Conservation (phyloP, 2,888 invertebrate genomes). For the Stramonita haemastoma region DNA sequence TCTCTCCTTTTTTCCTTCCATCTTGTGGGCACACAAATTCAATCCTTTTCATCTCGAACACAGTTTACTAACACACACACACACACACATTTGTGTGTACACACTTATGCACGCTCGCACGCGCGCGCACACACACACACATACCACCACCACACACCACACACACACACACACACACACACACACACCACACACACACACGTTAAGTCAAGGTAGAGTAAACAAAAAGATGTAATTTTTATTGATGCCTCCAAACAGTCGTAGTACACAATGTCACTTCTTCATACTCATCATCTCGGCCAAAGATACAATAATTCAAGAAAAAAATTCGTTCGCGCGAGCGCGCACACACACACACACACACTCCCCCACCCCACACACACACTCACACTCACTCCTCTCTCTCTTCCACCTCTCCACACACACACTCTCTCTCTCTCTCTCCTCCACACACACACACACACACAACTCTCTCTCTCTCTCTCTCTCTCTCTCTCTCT, state of each 20-base stretch:
- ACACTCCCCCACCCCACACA: not conserved
- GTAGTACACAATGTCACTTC: not conserved
- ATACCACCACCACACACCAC: too few species aligned
- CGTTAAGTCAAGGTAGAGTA: too few species aligned
- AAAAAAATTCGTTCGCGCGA: not conserved
- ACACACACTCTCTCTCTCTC: not conserved
- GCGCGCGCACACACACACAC: not conserved
- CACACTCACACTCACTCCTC: not conserved
- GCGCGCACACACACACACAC: not conserved
- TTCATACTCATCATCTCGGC: not conserved
- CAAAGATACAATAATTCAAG: not conserved
- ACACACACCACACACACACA: not conserved
- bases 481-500: not conserved
- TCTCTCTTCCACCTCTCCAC: not conserved
- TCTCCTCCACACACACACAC: not conserved
- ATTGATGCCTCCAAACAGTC: not conserved
- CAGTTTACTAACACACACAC: conserved; percentile 18
- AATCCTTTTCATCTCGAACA: not conserved
- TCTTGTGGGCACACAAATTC: too few species aligned
- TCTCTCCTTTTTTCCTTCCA: too few species aligned
- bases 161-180: not conserved
- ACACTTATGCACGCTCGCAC: not conserved
- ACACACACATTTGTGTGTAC: not conserved
- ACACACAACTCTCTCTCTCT: not conserved
- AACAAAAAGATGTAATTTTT: not conserved